These are phyloP conservation scores for Ferrisia virgata DNA, from an alignment of 2,888 invertebrate genomes.

Conservation along the genomic window DNA sequence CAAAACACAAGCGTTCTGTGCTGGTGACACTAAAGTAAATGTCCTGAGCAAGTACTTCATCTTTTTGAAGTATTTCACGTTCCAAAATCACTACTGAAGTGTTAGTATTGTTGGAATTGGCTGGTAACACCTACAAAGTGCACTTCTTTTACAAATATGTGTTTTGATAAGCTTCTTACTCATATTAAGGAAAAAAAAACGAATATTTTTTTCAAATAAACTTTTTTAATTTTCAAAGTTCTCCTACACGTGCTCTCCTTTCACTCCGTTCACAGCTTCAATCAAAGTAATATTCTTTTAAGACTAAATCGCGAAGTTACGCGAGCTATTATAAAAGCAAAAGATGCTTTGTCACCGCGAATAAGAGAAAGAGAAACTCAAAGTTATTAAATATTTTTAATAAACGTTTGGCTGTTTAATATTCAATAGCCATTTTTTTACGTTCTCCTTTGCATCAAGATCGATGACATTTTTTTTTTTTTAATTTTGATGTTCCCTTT, in stretches of 20 bases:
- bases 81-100: too few relatives aligned
- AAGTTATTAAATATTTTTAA: neutral
- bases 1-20: too few relatives aligned
- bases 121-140: too few relatives aligned
- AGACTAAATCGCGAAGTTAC: neutral
- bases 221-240: neutral
- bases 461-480: neutral
- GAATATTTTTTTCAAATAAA: too few relatives aligned
- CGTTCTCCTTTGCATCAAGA: neutral
- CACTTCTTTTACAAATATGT: too few relatives aligned
- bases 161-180: too few relatives aligned
- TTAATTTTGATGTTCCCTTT: neutral
- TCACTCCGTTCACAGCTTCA: too few relatives aligned
- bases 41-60: too few relatives aligned
- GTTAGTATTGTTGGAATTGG: too few relatives aligned
- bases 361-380: neutral
- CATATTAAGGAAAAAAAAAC: too few relatives aligned
- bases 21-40: too few relatives aligned
- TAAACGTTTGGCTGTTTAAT: neutral
- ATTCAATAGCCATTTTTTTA: neutral
- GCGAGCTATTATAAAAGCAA: neutral
- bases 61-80: too few relatives aligned
- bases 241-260: neutral
- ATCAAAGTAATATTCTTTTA: neutral
- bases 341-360: neutral